Evolutionary conservation across 2,888 invertebrate genomes (phyloP).

Genomic region (Ectemnius continuus): DNA sequence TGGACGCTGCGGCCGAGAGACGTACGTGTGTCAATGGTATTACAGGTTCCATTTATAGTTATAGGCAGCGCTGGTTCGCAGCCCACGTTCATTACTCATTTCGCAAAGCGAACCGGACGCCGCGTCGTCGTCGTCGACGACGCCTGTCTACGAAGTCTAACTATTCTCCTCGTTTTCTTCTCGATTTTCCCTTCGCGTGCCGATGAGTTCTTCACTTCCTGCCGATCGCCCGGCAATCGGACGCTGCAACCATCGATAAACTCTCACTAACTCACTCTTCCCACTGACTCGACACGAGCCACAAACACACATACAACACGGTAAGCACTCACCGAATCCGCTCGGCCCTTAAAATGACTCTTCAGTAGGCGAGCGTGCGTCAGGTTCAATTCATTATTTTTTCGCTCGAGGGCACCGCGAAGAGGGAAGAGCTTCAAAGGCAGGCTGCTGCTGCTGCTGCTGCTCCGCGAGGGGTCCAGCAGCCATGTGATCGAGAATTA

Average conservation of each 20-base stretch:
- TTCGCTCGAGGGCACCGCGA: not conserved
- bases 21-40: constrained; percentile 36
- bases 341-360: not conserved
- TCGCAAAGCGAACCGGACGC: not conserved
- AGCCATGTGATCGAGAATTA: too few species aligned
- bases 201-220: not conserved
- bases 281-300: too few species aligned
- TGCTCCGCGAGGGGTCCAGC: not conserved
- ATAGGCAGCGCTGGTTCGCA: constrained; percentile 32
- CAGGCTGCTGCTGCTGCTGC: too few species aligned
- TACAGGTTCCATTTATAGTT: constrained; percentile 59
- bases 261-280: too few species aligned
- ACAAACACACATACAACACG: too few species aligned
- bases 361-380: not conserved
- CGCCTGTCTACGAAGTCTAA: not conserved
- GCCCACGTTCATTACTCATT: constrained; percentile 49
- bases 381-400: constrained; percentile 30
- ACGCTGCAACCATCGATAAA: too few species aligned
- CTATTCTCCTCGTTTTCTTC: not conserved
- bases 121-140: not conserved
- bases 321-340: not conserved
- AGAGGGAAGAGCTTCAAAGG: constrained; percentile 12
- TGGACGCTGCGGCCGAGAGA: constrained; percentile 15
- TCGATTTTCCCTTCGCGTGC: too few species aligned
- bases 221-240: too few species aligned